phyloP scores from a whole-genome alignment of 2,888 invertebrate species.

The Julus scanicus region DNA sequence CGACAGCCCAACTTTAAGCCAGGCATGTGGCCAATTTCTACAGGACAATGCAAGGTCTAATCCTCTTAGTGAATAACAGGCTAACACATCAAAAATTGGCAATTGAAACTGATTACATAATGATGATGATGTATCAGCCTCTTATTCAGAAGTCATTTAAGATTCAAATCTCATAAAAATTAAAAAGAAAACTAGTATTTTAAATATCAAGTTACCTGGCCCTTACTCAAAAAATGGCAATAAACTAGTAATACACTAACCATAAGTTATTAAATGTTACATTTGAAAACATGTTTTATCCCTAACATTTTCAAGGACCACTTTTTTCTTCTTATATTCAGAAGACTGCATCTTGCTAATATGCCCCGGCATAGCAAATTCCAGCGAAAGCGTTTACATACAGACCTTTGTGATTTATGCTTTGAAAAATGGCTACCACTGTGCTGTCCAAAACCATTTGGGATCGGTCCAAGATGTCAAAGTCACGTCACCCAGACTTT shows the following conservation, averaged over 20 bases:
- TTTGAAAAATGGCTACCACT: constrained; percentile 89
- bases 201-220: no score
- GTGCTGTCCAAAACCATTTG: constrained; percentile 93
- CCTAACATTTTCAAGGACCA: background rate
- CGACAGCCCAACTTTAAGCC: background rate
- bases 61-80: background rate
- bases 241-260: background rate
- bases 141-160: background rate
- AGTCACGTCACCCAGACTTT: constrained; percentile 87
- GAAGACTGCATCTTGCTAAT: constrained; percentile 89
- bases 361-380: constrained; percentile 93
- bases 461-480: constrained; percentile 87
- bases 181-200: background rate
- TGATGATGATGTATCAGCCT: background rate
- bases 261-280: no score
- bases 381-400: constrained; percentile 93
- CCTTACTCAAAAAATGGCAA: background rate
- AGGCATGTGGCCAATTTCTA: background rate
- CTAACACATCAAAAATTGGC: background rate
- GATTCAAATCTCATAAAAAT: background rate
- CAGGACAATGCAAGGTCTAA: background rate
- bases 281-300: no score
- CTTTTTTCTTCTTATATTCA: constrained; percentile 64
- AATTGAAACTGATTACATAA: background rate
- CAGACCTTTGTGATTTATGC: constrained; percentile 92